Evolutionary conservation across 2,797 vertebrate species (phyloP).

Genomic region (Coilia nasus): DNA sequence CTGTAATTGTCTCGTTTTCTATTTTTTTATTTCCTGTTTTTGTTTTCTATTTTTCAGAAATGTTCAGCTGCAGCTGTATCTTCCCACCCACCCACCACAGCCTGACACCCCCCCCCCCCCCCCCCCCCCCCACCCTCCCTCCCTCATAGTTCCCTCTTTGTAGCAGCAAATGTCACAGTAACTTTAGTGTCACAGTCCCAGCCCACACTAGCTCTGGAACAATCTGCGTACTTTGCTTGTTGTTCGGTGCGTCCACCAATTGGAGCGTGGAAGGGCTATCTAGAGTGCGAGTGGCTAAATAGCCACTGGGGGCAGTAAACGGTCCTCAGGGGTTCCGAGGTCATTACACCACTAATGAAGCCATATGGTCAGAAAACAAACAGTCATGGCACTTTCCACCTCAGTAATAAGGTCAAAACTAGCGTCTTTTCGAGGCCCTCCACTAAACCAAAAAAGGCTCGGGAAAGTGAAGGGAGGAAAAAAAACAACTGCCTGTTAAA

Average conservation of each 20-base stretch:
- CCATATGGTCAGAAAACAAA: slow-evolving; percentile 83
- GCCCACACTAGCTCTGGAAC: neutral
- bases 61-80: neutral
- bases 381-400: slow-evolving; percentile 71
- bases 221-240: neutral
- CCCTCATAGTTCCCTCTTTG: no score
- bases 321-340: slow-evolving; percentile 71
- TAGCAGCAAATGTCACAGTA: slow-evolving; percentile 8
- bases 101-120: neutral
- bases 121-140: no score
- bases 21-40: neutral
- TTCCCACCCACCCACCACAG: neutral
- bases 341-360: slow-evolving; percentile 80
- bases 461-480: slow-evolving; percentile 50
- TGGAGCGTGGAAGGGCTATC: slow-evolving; percentile 56
- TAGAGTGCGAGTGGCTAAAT: slow-evolving; percentile 50
- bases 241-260: slow-evolving; percentile 46
- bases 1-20: neutral
- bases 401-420: slow-evolving; percentile 73
- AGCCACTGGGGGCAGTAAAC: slow-evolving; percentile 55
- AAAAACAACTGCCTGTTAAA: neutral
- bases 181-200: neutral
- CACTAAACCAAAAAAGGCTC: slow-evolving; percentile 42
- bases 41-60: neutral
- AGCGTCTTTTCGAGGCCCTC: slow-evolving; percentile 57